Evolutionary conservation across 2,888 invertebrate species (phyloP).

Genomic region (Lasioglossum malachurum): DNA sequence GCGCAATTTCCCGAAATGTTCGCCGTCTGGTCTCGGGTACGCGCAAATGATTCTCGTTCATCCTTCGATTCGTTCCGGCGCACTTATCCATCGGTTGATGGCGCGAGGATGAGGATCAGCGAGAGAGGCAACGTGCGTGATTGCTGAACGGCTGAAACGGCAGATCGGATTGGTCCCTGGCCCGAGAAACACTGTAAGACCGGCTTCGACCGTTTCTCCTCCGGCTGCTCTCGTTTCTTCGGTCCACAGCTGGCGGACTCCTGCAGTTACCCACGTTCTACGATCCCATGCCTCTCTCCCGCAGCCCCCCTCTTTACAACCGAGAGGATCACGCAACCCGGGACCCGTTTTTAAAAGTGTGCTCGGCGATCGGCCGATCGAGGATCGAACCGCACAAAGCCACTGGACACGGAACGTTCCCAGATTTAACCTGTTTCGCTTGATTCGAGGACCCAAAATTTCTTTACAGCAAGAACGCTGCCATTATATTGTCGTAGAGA

Average conservation of each 20-base stretch:
- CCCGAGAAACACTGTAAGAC: constrained; percentile 46
- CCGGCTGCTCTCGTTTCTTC: constrained; percentile 38
- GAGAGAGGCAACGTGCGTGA: constrained; percentile 37
- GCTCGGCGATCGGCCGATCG: background rate
- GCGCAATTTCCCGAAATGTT: constrained; percentile 19
- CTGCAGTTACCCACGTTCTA: constrained; percentile 43
- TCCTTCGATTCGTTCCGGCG: constrained; percentile 16
- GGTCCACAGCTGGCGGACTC: constrained; percentile 40
- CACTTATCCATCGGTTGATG: constrained; percentile 34
- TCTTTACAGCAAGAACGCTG: too few relatives aligned
- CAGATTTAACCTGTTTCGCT: too few relatives aligned
- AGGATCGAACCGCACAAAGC: background rate
- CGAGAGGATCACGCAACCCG: background rate
- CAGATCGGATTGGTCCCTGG: constrained; percentile 54
- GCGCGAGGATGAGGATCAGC: background rate
- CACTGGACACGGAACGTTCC: too few relatives aligned
- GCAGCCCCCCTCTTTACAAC: background rate
- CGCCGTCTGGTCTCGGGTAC: constrained; percentile 11
- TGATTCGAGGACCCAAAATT: too few relatives aligned
- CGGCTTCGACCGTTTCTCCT: constrained; percentile 48
- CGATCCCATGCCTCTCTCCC: background rate
- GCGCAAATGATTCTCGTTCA: constrained; percentile 49
- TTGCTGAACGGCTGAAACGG: constrained; percentile 59
- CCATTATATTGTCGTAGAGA: too few relatives aligned
- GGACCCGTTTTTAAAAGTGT: background rate